Evolutionary conservation across 2,888 invertebrate genomes (phyloP), one percentile per base, ranked within the genome.

Genomic region (Willowsia nigromaculata): DNA sequence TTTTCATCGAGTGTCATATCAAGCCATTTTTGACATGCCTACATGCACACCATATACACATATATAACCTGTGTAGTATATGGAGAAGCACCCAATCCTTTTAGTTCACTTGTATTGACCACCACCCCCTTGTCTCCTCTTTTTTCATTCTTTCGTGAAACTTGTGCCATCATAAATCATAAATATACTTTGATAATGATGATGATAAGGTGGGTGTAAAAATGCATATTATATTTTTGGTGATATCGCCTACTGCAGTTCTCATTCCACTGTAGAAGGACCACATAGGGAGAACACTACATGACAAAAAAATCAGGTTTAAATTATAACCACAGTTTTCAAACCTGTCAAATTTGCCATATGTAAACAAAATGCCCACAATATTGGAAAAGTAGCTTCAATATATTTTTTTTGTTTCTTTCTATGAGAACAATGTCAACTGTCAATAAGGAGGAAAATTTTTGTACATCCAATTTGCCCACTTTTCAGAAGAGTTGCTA

Each of bases 201-300:
- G 33, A 78, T 22, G 30, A 65, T 43, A 62, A 68, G 74, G 85
- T 86, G 78, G 85, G 85, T 65, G 85, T 86, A 80, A 62, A 62
- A 30, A 53, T 53, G 53, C 53, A 53, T 53, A 53, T 18, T 50
- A 50, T 15, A 11, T 18, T 53, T 53, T 53, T n/a, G 53, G 53
- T 7, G 53, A 53, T 53, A 15, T 25, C 25, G 7, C 53, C 53
- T 18, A n/a, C 56, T 62, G 1, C 30, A 13, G 0, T 33, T 33
- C 30, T 30, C 15, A 7, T 7, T 62, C 56, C 22, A 33, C 62
- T 33, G 30, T n/a, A 30, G 33, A 30, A 59, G 13, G 33, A 30
- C 15, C 30, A 62, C 62, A 33, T 27, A 62, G 15, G 43, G 3
- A n/a, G 62, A 33, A 30, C 7, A 62, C 13, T 15, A 30, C 30